Evolutionary conservation across 2,888 invertebrate species (phyloP).

Genomic region (Spilarctia lutea): DNA sequence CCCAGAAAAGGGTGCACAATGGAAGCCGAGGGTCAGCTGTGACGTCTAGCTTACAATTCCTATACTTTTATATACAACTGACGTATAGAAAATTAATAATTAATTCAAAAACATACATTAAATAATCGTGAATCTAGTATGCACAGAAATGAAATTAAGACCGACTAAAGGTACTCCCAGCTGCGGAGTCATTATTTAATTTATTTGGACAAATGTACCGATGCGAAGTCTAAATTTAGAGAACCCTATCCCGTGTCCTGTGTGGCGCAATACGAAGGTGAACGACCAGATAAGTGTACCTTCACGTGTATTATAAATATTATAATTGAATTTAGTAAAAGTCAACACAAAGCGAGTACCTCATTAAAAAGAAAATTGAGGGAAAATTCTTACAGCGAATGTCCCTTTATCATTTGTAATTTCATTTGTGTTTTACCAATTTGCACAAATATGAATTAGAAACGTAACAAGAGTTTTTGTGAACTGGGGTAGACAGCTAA

Average conservation of each 20-base stretch:
- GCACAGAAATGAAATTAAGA: neutral
- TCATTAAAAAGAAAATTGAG: neutral
- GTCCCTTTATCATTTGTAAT: neutral
- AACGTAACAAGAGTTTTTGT: neutral
- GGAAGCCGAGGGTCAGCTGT: slow-evolving; percentile 36
- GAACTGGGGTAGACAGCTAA: neutral
- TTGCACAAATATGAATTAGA: neutral
- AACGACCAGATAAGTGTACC: slow-evolving; percentile 14
- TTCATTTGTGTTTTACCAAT: neutral
- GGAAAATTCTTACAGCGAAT: neutral
- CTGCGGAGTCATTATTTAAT: slow-evolving; percentile 21
- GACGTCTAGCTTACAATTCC: slow-evolving; percentile 36
- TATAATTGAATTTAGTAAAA: neutral
- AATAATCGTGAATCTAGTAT: neutral
- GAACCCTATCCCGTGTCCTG: slow-evolving; percentile 12
- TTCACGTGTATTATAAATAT: neutral
- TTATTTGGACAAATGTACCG: slow-evolving; percentile 16
- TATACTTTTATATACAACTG: slow-evolving; percentile 27
- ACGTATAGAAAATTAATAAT: slow-evolving; percentile 26
- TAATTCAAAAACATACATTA: neutral
- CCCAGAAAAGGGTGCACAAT: slow-evolving; percentile 39
- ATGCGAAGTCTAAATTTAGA: slow-evolving; percentile 19
- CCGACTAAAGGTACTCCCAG: slow-evolving; percentile 4
- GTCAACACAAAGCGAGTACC: neutral
- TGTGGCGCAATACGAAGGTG: slow-evolving; percentile 18